Evolutionary conservation across 2,797 vertebrate genomes (phyloP).

Genomic region (Poecilia wingei): DNA sequence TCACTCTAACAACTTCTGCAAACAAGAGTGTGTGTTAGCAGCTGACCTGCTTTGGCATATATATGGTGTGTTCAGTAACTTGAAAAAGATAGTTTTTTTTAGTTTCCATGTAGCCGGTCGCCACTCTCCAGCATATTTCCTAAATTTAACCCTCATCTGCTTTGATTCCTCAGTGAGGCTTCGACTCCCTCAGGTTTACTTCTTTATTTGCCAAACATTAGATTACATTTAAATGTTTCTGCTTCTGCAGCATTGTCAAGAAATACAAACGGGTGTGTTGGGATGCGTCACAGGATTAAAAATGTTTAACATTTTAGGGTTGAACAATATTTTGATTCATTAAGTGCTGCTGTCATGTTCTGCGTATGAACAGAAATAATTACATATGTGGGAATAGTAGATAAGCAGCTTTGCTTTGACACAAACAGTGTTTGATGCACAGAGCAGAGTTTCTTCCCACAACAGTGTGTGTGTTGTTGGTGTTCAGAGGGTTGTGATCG

Average conservation of each 20-base stretch:
- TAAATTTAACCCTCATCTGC: not conserved
- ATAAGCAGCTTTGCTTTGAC: not conserved
- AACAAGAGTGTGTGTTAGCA: not conserved
- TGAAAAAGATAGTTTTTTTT: not conserved
- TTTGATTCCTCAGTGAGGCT: not conserved
- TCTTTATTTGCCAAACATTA: not conserved
- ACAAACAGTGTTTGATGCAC: slow-evolving; percentile 6
- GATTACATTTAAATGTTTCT: not conserved
- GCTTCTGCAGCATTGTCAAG: not conserved
- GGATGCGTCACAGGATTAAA: not conserved
- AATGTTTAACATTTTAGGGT: not conserved
- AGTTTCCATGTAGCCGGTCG: not conserved
- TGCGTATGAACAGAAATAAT: not conserved
- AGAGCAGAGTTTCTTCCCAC: slow-evolving; percentile 3
- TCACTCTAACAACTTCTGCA: not conserved
- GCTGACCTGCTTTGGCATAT: not conserved
- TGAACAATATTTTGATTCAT: not conserved
- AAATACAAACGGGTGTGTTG: not conserved
- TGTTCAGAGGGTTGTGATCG: slow-evolving; percentile 9
- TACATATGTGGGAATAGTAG: not conserved
- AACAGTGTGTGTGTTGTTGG: not conserved
- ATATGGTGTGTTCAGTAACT: not conserved
- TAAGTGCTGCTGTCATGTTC: not conserved
- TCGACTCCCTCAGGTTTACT: not conserved
- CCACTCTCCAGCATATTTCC: not conserved